Conservation (phyloP, 2,113 vertebrate species). For the Malaclemys terrapin region DNA sequence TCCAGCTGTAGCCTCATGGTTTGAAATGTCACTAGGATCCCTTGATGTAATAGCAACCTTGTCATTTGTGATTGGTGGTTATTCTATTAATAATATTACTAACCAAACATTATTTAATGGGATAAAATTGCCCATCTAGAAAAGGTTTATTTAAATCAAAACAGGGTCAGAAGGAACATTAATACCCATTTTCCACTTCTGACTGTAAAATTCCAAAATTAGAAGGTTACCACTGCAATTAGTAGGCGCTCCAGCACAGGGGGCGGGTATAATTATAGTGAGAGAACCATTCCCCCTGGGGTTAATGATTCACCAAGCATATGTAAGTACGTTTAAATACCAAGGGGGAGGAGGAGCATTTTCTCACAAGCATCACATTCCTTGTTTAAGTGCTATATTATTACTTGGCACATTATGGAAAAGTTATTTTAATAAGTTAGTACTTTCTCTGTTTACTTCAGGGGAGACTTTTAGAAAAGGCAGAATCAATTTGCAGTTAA, state of each 20-base stretch:
- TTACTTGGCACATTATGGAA: neutral
- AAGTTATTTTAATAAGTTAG: neutral
- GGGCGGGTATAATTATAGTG: neutral
- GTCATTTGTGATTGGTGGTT: neutral
- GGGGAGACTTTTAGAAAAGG: neutral
- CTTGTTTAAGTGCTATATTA: fast-evolving
- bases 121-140: neutral
- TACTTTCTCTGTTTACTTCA: neutral
- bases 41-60: neutral
- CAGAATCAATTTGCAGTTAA: neutral
- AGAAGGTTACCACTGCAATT: neutral
- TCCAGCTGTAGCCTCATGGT: neutral
- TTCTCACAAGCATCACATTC: neutral
- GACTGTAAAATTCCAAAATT: neutral
- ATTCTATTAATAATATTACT: neutral
- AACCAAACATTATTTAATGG: neutral
- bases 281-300: neutral
- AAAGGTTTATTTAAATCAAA: neutral
- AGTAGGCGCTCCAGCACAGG: neutral
- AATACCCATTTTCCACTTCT: neutral
- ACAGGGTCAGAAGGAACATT: fast-evolving
- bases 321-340: neutral
- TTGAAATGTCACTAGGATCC: neutral
- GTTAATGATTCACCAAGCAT: conserved; percentile 10
- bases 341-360: neutral